A percentile compares a stretch with the other conserved stretches of the same genome.
Evolutionary conservation across 2,113 vertebrate species (phyloP).

Genomic region (Eleginops maclovinus): DNA sequence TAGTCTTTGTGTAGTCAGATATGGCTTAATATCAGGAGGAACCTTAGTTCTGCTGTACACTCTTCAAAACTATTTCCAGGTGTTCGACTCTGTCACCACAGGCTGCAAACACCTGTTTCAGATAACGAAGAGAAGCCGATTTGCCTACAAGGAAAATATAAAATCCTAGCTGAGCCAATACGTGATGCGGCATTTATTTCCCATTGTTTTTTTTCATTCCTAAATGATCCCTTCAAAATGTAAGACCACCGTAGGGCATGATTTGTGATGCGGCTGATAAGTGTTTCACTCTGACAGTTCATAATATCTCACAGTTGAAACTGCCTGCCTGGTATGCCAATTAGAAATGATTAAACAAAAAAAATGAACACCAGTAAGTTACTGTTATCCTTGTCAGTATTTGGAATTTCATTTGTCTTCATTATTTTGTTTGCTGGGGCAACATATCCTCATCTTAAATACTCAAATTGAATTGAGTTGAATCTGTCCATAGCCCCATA

Average conservation of each 20-base stretch:
- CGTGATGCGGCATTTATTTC: neutral
- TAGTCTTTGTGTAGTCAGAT: neutral
- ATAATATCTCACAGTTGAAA: neutral
- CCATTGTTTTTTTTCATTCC: constrained; percentile 34
- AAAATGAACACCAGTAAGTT: neutral
- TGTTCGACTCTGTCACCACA: constrained; percentile 27
- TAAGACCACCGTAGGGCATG: constrained; percentile 25
- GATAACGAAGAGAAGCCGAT: constrained; percentile 15
- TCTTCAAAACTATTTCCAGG: constrained; percentile 24
- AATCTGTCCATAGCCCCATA: neutral
- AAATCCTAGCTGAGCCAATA: constrained; percentile 24
- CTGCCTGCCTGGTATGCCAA: neutral
- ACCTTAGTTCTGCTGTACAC: neutral
- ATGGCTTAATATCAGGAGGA: neutral
- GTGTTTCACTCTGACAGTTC: constrained; percentile 3
- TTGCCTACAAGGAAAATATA: constrained; percentile 11
- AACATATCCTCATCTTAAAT: neutral
- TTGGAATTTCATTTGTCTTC: neutral
- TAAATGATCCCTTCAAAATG: constrained; percentile 51
- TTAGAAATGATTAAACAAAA: neutral
- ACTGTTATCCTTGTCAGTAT: neutral
- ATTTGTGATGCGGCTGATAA: constrained; percentile 31
- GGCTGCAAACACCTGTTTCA: constrained; percentile 36
- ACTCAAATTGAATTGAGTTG: neutral
- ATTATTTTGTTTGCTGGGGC: neutral